Evolutionary conservation across 2,113 vertebrate species (phyloP).

Genomic region (Monopterus albus): DNA sequence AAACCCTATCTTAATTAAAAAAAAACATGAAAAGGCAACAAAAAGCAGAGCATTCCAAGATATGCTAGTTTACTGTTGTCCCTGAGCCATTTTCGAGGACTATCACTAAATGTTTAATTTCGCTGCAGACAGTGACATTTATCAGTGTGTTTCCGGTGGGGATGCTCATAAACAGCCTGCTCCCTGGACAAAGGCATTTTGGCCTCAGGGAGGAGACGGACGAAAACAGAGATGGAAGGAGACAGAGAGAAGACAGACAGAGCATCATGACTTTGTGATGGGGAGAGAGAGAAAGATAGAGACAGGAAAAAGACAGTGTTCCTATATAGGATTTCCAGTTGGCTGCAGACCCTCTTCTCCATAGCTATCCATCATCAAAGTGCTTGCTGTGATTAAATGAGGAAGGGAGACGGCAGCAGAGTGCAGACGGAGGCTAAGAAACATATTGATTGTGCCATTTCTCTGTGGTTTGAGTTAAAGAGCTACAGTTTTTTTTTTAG

Average conservation of each 20-base stretch:
- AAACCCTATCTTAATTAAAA: constrained; percentile 71
- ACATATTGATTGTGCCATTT: neutral
- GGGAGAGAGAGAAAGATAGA: constrained; percentile 26
- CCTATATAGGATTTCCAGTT: constrained; percentile 32
- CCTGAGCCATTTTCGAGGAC: constrained; percentile 63
- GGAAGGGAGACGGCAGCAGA: neutral
- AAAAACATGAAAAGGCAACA: constrained; percentile 61
- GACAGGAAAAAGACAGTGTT: neutral
- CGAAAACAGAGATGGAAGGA: too few species aligned
- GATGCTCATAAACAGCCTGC: constrained; percentile 59
- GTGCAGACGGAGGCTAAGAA: neutral
- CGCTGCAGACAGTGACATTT: constrained; percentile 66
- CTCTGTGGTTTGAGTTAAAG: neutral
- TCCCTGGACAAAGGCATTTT: constrained; percentile 51
- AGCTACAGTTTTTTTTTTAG: constrained; percentile 13
- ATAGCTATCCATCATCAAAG: constrained; percentile 1
- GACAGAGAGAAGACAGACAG: constrained; percentile 2
- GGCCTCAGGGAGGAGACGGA: constrained; percentile 31
- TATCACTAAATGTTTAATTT: constrained; percentile 74
- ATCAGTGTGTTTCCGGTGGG: constrained; percentile 59
- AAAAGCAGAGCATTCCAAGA: constrained; percentile 49
- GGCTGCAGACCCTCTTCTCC: constrained; percentile 13
- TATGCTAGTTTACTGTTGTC: constrained; percentile 45
- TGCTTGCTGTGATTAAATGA: constrained; percentile 31
- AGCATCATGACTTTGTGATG: constrained; percentile 25